phyloP scores from a whole-genome alignment of 2,113 vertebrate species.

The Ctenomys sociabilis region DNA sequence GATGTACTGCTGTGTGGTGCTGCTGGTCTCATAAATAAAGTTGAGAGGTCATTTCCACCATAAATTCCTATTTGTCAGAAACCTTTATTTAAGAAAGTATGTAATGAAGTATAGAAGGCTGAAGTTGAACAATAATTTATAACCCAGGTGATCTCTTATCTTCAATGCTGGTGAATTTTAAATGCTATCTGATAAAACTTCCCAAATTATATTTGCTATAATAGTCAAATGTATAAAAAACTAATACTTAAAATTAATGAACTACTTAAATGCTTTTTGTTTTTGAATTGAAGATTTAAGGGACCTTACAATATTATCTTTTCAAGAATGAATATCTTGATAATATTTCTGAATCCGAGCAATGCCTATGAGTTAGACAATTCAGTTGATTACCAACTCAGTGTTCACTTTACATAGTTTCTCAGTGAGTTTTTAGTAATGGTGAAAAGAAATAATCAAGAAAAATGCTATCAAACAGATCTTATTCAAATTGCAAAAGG shows the following conservation, averaged over 20 bases:
- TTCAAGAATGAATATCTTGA: neutral
- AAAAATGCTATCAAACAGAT: neutral
- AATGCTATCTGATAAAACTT: neutral
- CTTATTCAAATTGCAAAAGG: neutral
- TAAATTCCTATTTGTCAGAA: constrained; percentile 72
- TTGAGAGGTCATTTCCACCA: constrained; percentile 73
- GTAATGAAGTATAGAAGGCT: constrained; percentile 44
- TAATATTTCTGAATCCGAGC: neutral
- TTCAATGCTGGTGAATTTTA: constrained; percentile 2
- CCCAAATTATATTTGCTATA: neutral
- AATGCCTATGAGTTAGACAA: neutral
- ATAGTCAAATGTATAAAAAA: neutral
- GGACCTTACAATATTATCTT: neutral
- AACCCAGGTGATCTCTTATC: constrained; percentile 33
- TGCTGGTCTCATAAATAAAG: constrained; percentile 73
- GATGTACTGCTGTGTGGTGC: constrained; percentile 59
- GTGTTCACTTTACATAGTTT: neutral
- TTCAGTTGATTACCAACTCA: neutral
- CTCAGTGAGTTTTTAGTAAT: neutral
- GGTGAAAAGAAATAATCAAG: neutral
- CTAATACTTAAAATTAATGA: neutral
- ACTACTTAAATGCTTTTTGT: neutral
- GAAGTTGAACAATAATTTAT: constrained; percentile 57
- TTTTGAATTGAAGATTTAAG: neutral
- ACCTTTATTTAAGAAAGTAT: constrained; percentile 52